Conservation (phyloP, 2,888 invertebrate genomes). For the Dasypogon diadema region DNA sequence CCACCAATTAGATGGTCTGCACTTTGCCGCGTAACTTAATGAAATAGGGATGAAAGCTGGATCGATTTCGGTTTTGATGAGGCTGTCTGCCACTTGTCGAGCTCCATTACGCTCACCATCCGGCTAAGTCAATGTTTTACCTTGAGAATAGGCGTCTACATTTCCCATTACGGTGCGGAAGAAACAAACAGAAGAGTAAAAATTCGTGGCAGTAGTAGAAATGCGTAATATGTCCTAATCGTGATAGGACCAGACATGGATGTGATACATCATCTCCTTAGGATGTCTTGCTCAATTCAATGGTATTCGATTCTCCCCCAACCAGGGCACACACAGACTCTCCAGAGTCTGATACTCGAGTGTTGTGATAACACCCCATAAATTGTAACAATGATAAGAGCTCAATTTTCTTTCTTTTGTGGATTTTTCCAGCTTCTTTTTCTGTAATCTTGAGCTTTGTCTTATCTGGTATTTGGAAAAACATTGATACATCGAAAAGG, state of each 20-base stretch:
- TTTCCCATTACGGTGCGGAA: background rate
- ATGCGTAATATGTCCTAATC: background rate
- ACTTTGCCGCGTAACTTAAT: background rate
- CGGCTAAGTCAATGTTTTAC: constrained; percentile 38
- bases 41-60: background rate
- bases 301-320: background rate
- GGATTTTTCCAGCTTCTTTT: background rate
- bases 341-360: background rate
- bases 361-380: background rate
- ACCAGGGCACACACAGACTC: too few species aligned
- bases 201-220: too few species aligned
- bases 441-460: too few species aligned
- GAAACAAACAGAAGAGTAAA: background rate
- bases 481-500: background rate
- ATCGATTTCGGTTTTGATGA: background rate
- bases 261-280: background rate
- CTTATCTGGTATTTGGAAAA: constrained; percentile 5
- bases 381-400: background rate
- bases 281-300: background rate
- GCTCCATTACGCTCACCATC: background rate
- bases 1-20: too few species aligned
- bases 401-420: background rate
- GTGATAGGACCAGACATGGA: background rate
- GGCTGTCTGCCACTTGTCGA: background rate
- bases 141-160: constrained; percentile 17